Conservation (phyloP, 1,140 invertebrate species). For the Doryteuthis pealeii region DNA sequence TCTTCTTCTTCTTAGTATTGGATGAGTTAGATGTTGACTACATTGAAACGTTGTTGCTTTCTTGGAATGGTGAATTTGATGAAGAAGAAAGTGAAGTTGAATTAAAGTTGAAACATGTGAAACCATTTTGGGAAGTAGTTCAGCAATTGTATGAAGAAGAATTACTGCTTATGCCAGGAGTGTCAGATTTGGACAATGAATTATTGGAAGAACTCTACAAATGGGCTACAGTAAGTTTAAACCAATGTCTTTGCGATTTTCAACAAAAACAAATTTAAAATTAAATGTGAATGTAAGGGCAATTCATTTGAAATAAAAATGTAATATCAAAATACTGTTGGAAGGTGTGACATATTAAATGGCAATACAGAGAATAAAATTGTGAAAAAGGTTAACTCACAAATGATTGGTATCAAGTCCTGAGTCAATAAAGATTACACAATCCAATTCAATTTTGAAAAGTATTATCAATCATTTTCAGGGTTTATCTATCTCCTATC, state of each 20-base stretch:
- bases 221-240: constrained; percentile 68
- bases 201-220: constrained; percentile 77
- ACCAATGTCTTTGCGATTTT: neutral
- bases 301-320: too few species aligned
- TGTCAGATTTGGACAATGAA: constrained; percentile 84
- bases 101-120: constrained; percentile 64
- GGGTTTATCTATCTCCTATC: too few species aligned
- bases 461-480: too few species aligned
- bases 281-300: too few species aligned
- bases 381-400: too few species aligned
- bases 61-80: constrained; percentile 66
- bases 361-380: too few species aligned
- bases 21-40: constrained; percentile 67
- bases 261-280: neutral
- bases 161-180: constrained; percentile 75
- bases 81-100: constrained; percentile 30
- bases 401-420: too few species aligned
- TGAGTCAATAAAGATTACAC: too few species aligned
- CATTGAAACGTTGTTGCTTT: constrained; percentile 76
- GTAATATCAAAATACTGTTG: too few species aligned
- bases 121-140: constrained; percentile 73
- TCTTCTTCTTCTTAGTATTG: constrained; percentile 69
- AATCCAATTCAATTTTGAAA: too few species aligned
- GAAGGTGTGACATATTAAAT: too few species aligned
- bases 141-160: constrained; percentile 71